These are phyloP conservation scores for Scomber japonicus DNA, from an alignment of 2,113 vertebrate species.

Conservation along the genomic window DNA sequence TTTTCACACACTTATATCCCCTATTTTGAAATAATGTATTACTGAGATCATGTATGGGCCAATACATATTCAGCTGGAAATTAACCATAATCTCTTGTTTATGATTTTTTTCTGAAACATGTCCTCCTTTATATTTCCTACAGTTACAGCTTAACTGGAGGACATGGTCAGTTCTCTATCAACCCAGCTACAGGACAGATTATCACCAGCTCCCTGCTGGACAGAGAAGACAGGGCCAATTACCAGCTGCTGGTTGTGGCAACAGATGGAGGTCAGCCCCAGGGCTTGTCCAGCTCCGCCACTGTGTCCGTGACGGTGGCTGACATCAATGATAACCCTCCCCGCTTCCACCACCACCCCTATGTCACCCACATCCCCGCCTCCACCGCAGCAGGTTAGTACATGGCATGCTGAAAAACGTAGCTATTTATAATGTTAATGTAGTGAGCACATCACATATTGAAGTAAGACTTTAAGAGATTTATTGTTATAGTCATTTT, in stretches of 20 bases:
- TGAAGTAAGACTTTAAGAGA: no score
- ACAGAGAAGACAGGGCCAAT: slow-evolving; percentile 89
- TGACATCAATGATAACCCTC: slow-evolving; percentile 96
- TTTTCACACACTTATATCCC: not conserved
- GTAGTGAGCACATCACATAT: no score
- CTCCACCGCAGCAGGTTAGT: slow-evolving; percentile 89
- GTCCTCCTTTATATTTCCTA: slow-evolving; percentile 28
- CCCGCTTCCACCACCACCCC: slow-evolving; percentile 96
- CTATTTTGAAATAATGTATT: no score
- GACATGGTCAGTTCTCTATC: slow-evolving; percentile 95
- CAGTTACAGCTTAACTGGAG: slow-evolving; percentile 94
- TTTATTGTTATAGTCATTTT: no score
- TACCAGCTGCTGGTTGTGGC: slow-evolving; percentile 95
- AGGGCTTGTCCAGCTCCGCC: slow-evolving; percentile 91
- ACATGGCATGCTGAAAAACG: not conserved
- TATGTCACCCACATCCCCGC: slow-evolving; percentile 96
- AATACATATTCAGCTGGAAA: not conserved
- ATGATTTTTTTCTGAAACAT: not conserved
- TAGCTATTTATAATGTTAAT: not conserved
- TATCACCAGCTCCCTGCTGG: slow-evolving; percentile 94
- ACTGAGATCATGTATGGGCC: not conserved
- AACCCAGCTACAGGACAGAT: slow-evolving; percentile 97
- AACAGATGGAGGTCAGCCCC: slow-evolving; percentile 89
- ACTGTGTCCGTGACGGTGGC: slow-evolving; percentile 90
- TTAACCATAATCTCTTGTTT: not conserved